A percentile compares a stretch with the other conserved stretches of the same genome.
phyloP scores from a whole-genome alignment of 2,888 invertebrate species.

The Brassicogethes aeneus region DNA sequence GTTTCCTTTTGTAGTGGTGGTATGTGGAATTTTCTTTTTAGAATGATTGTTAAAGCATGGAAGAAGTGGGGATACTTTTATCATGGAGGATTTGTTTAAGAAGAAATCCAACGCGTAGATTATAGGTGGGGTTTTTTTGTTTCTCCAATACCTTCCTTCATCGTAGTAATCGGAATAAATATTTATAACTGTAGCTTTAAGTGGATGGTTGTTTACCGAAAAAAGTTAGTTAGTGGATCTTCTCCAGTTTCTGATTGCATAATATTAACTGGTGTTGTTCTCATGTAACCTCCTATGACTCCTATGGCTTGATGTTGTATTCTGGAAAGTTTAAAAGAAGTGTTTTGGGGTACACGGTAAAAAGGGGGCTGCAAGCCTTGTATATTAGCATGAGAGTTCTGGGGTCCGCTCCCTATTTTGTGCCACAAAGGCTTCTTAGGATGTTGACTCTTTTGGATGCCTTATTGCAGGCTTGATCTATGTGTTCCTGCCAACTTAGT shows the following conservation, averaged over 20 bases:
- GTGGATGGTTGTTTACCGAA: too few species aligned
- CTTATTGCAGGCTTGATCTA: constrained; percentile 2
- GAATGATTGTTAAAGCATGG: too few species aligned
- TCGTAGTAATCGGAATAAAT: too few species aligned
- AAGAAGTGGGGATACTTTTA: neutral
- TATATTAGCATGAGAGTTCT: constrained; percentile 4
- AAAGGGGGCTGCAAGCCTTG: constrained; percentile 2
- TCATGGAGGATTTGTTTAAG: too few species aligned
- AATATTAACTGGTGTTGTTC: constrained; percentile 5
- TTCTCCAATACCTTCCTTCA: too few species aligned
- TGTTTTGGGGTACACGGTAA: neutral
- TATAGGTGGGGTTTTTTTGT: too few species aligned
- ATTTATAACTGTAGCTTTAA: too few species aligned
- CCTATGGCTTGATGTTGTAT: constrained; percentile 6
- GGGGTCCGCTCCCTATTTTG: constrained; percentile 9
- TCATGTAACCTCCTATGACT: constrained; percentile 6
- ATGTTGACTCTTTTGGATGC: constrained; percentile 8
- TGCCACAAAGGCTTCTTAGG: constrained; percentile 5
- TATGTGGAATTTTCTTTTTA: too few species aligned
- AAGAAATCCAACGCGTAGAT: too few species aligned
- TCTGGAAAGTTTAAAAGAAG: constrained; percentile 1
- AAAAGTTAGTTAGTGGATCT: constrained; percentile 2
- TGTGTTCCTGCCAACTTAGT: constrained; percentile 3
- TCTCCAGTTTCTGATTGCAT: constrained; percentile 8
- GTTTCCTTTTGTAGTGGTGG: too few species aligned